phyloP scores from a whole-genome alignment of 2,888 invertebrate genomes.

The Cepaea hortensis region DNA sequence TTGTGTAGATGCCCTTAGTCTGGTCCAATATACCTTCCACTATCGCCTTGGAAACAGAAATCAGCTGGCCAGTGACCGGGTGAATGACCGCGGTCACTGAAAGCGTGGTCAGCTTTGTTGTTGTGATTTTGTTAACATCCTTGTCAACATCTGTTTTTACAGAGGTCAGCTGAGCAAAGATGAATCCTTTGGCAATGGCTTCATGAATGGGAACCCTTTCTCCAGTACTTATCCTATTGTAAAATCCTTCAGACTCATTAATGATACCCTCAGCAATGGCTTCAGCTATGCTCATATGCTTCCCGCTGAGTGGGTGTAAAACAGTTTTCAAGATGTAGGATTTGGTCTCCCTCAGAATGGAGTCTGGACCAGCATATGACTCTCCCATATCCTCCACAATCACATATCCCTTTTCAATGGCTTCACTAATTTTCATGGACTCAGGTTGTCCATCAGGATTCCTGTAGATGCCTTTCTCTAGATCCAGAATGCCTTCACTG shows the following conservation, averaged over 20 bases:
- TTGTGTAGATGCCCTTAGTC: constrained; percentile 84
- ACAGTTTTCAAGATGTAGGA: constrained; percentile 78
- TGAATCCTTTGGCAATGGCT: constrained; percentile 87
- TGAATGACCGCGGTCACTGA: constrained; percentile 81
- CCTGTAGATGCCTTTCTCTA: constrained; percentile 78
- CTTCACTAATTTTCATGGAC: constrained; percentile 87
- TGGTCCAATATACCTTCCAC: constrained; percentile 92
- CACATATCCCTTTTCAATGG: constrained; percentile 87
- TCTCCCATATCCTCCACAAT: constrained; percentile 86
- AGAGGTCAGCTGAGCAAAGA: constrained; percentile 77
- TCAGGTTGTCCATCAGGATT: constrained; percentile 81
- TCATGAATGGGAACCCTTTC: constrained; percentile 87
- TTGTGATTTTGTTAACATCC: constrained; percentile 85
- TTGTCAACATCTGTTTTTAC: constrained; percentile 86
- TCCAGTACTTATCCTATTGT: constrained; percentile 85
- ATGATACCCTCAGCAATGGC: constrained; percentile 93
- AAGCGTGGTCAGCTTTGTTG: constrained; percentile 70
- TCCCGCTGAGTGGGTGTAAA: constrained; percentile 81
- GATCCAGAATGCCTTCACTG: constrained; percentile 84
- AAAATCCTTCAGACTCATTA: constrained; percentile 82
- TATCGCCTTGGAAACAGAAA: constrained; percentile 94
- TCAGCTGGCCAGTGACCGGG: constrained; percentile 81
- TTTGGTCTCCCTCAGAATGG: constrained; percentile 78
- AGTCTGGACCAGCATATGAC: constrained; percentile 91
- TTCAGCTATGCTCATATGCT: constrained; percentile 88